These are phyloP conservation scores for Scaptomyza tumidula DNA, from an alignment of 2,888 invertebrate genomes.

Conservation along the genomic window DNA sequence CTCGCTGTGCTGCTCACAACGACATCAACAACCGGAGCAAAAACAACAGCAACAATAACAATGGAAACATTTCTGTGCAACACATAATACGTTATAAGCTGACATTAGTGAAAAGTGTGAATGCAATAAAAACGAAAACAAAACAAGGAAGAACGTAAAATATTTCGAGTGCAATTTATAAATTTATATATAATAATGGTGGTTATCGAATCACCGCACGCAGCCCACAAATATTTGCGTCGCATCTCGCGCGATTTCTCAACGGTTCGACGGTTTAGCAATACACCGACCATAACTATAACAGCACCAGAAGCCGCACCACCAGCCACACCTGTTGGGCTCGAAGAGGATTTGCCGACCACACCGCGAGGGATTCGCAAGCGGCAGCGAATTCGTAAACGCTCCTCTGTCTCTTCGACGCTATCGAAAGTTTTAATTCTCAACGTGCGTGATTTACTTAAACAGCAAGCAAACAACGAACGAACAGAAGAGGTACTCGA, in stretches of 20 bases:
- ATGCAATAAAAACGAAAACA: conserved; percentile 11
- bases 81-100: conserved; percentile 49
- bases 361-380: conserved; percentile 74
- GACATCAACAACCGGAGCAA: conserved; percentile 3
- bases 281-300: conserved; percentile 58
- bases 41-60: not conserved
- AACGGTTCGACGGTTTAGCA: conserved; percentile 78
- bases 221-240: conserved; percentile 74
- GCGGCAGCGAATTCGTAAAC: conserved; percentile 76
- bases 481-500: conserved; percentile 64
- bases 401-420: conserved; percentile 83
- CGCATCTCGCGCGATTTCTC: conserved; percentile 79
- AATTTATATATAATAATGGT: conserved; percentile 47
- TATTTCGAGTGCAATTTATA: conserved; percentile 1
- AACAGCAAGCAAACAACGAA: conserved; percentile 67
- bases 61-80: not conserved
- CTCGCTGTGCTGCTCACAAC: conserved; percentile 33
- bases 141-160: not conserved
- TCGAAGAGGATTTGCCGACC: conserved; percentile 29
- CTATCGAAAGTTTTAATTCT: conserved; percentile 83
- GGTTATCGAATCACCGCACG: conserved; percentile 65
- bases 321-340: conserved; percentile 1
- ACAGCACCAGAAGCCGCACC: conserved; percentile 19
- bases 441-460: conserved; percentile 83
- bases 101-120: conserved; percentile 33